Base-by-base conservation (phyloP, 2,888 invertebrate genomes). In the Ypsolopha sequella region DNA sequence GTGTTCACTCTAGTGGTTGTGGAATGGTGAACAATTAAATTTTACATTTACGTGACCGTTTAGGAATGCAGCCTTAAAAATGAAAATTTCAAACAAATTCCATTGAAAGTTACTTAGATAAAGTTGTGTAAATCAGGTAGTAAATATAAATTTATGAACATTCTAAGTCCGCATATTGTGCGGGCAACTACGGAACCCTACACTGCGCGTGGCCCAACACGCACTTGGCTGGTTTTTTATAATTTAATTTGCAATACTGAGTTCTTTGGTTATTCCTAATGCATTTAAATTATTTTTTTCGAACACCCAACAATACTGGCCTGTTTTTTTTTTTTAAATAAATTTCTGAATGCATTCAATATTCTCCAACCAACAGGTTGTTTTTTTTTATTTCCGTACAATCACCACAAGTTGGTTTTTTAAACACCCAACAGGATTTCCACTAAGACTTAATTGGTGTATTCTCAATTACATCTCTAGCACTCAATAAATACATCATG, bases 281-380 rank as follows among this genome's bases (percentile, higher is more conserved):
- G 51, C 56, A 11, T 45, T 8, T 53, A 6, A 43, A 7, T 13
- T 13, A 9, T 43, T 43, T 13, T 62, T 53, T 48, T 54, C 55
- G 39, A 76, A 76, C 24, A 76, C 34, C 70, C 75, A 76, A 51
- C 76, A 77, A 52, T 55, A 55, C 44, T 66, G 62, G 51, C 77
- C 76, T 55, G 43, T 7, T 8, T 38, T 36, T 36, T 13, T 6
- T 13, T 34, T 46, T 34, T 7, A n/a, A 24, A 24, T 24, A n/a
- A 33, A 36, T 49, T 43, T 41, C 2, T 41, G 7, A n/a, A n/a
- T n/a, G n/a, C n/a, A 41, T 43, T 43, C 6, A 6, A 8, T 43
- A 2, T 43, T 14, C 11, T 43, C 24, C 3, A 13, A 43, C 13
- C 6, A 14, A 24, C 24, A 24, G 4, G 24, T 24, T 24, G 14